Evolutionary conservation across 92 coral and sea anemone species (phyloP), one percentile per base, ranked within the genome.

Genomic region (Parazoanthus darwini): DNA sequence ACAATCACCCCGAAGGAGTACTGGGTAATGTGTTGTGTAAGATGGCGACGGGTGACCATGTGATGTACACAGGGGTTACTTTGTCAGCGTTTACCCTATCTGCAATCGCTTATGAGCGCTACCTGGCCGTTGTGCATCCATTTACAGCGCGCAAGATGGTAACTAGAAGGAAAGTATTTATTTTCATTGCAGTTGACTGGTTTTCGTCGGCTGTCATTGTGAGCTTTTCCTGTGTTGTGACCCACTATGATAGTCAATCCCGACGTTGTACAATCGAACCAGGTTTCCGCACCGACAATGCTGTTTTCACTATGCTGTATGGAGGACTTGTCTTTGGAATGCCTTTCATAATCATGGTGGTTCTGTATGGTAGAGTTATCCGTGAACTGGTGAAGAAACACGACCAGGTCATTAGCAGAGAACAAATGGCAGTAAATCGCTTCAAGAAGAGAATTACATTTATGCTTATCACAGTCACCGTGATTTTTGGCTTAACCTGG

Each of bases 31-130:
- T 50, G 14, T 37, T 91, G 20, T 91, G 94, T 46, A 89, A 22
- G 84, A 58, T 86, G 18, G 3, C 89, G 0, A 91, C 94, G 10
- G 92, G 94, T 0, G 94, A 91, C 15, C 85, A 51, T 80, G 78
- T 80, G 11, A 43, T 91, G 35, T 91, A 88, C 87, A 50, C 71
- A 15, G 91, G 94, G 8, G 82, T 8, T 18, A 85, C 89, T 4
- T 85, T 76, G 5, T 91, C 94, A 20, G 81, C 85, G 2, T 76
- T 86, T n/a, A 74, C 48, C 3, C 65, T 91, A 14, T 84, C 78
- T 6, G 88, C 67, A 13, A 14, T 91, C 22, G 91, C 94, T 10
- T 46, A 85, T 23, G 94, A 91, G 85, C 90, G 91, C 15, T 91
- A 89, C 39, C 37, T 59, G 46, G 92, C 90, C 5, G 87, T 91